Base-by-base conservation (phyloP, 2,888 invertebrate species). In the Stenchaetothrips biformis region DNA sequence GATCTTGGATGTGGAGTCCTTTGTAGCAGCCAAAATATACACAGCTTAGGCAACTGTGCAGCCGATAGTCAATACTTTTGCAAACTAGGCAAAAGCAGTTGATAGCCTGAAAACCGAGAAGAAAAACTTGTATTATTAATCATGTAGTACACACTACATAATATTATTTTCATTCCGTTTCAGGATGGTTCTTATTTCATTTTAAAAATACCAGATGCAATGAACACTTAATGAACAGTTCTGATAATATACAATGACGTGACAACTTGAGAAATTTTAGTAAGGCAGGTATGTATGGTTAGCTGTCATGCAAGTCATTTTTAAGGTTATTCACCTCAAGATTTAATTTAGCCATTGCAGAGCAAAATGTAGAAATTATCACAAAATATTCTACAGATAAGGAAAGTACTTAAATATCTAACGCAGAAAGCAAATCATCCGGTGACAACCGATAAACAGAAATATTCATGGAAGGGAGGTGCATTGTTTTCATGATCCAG, bases 1-100 rank as follows among this genome's bases (percentile, higher is more conserved):
- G 98, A 80, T 95, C 93, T 84, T 93, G 92, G 83, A 97, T 95
- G 86, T 98, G 98, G 81, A 92, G 90, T 37, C 91, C 91, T 47
- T 85, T 86, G 84, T 94, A 94, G 87, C 98, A 98, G 80, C 95
- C 98, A 87, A 98, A 97, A 88, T 92, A 97, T 84, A 97, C 95
- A 88, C 98, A 98, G 85, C 95, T 94, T 81, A 95, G 89, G 85
- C 95, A 96, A 47, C 94, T 93, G 85, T 94, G 94, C 84, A 95
- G 89, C 81, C 95, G 91, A n/a, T 93, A 92, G 37, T 94, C 93
- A 81, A 92, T 90, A 83, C 91, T 91, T 84, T 93, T 92, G 87
- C 97, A 97, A 49, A 92, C 91, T 84, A 95, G 93, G 87, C 97
- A 97, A 83, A 92, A 89, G 86, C 94, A 93, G 87, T 93, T 91